Percentiles rank a stretch among this genome's conserved stretches.
Conservation (phyloP, 2,113 vertebrate species). For the Murina feae region DNA sequence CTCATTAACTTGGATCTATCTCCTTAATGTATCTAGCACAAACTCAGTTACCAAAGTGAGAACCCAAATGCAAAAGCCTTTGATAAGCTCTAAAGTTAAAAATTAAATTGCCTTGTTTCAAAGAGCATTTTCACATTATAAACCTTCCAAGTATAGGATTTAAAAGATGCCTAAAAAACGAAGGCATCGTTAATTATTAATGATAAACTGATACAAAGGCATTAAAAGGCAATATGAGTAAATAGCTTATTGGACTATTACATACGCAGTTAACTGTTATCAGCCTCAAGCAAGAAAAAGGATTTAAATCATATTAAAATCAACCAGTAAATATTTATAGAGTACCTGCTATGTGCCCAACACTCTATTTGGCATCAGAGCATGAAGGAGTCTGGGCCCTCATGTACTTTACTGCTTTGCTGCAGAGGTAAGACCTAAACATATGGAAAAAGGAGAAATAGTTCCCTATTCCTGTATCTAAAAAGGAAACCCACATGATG, state of each 20-base stretch:
- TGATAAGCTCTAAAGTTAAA: conserved; percentile 14
- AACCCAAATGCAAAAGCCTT: background rate
- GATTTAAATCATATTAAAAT: conserved; percentile 14
- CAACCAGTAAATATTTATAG: background rate
- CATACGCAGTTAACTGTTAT: background rate
- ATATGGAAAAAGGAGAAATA: background rate
- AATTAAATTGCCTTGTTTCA: background rate
- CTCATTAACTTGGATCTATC: background rate
- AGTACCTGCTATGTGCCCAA: background rate
- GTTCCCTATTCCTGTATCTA: background rate
- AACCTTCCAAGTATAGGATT: background rate
- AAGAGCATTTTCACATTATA: conserved; percentile 25
- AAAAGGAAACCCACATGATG: background rate
- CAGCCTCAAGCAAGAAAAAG: background rate
- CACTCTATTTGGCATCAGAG: background rate
- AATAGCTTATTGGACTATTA: background rate
- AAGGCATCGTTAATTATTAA: background rate
- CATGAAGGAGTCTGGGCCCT: background rate
- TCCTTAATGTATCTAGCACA: background rate
- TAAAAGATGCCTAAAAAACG: conserved; percentile 9
- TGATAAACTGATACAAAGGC: conserved; percentile 26
- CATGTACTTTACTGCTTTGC: background rate
- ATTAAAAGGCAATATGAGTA: conserved; percentile 26
- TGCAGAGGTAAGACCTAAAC: background rate
- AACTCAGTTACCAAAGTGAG: background rate